phyloP scores from a whole-genome alignment of 2,797 vertebrate genomes.

The Phalanger gymnotis region DNA sequence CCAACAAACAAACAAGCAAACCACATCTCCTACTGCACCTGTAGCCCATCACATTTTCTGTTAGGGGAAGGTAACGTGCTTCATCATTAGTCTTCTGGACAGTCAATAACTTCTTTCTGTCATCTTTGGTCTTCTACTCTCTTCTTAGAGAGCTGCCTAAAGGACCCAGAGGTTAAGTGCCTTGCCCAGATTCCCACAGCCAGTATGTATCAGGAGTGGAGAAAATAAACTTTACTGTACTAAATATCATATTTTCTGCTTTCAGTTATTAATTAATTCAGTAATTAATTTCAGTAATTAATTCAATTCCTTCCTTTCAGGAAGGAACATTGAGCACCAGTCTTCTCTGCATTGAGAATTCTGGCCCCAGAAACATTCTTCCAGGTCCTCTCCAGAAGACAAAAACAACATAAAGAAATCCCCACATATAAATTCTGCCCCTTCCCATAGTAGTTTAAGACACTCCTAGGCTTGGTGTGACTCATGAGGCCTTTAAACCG shows the following conservation, averaged over 20 bases:
- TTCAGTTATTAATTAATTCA: conserved; percentile 6
- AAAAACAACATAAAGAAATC: background rate
- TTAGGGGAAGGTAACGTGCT: background rate
- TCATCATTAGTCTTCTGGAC: background rate
- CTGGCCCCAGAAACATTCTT: background rate
- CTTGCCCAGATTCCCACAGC: background rate
- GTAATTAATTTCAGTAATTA: too few species aligned
- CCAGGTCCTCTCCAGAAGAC: conserved; percentile 38
- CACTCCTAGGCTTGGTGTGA: conserved; percentile 13
- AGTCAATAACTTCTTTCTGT: background rate
- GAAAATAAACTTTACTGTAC: background rate
- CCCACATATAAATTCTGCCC: conserved; percentile 31
- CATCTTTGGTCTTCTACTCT: background rate
- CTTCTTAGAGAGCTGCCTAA: background rate
- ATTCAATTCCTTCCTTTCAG: too few species aligned
- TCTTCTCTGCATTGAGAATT: conserved; percentile 51
- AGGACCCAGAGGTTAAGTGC: background rate
- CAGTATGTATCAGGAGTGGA: background rate
- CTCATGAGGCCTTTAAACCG: background rate
- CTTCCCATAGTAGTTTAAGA: conserved; percentile 58
- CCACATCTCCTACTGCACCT: background rate
- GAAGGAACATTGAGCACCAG: conserved; percentile 6
- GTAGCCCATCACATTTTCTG: background rate
- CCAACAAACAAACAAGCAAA: too few species aligned
- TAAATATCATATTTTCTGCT: background rate